A percentile compares a stretch with the other conserved stretches of the same genome.
Evolutionary conservation across 2,113 vertebrate species (phyloP).

Genomic region (Chionodraco myersi): DNA sequence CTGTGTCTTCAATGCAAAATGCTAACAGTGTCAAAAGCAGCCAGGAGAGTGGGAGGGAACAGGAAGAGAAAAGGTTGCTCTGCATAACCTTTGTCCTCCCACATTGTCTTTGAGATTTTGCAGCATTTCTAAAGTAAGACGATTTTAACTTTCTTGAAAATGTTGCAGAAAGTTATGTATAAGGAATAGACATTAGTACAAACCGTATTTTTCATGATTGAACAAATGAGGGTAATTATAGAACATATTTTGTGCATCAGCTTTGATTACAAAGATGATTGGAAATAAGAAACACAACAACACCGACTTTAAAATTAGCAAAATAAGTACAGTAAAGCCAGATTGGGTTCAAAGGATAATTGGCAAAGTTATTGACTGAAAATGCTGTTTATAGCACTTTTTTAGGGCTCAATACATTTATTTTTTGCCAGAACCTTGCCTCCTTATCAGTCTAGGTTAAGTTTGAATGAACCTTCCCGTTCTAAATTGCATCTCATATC

Average conservation of each 20-base stretch:
- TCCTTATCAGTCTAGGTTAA: constrained; percentile 58
- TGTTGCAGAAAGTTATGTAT: not conserved
- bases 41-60: not conserved
- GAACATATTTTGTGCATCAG: not conserved
- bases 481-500: constrained; percentile 40
- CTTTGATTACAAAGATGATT: not conserved
- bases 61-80: constrained; percentile 6
- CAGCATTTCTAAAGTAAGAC: constrained; percentile 10
- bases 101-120: constrained; percentile 41
- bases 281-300: not conserved
- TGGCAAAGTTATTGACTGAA: constrained; percentile 38
- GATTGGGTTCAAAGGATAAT: constrained; percentile 25
- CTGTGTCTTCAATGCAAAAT: constrained; percentile 19
- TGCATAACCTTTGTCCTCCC: constrained; percentile 40
- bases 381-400: constrained; percentile 52
- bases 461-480: constrained; percentile 54
- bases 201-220: not conserved
- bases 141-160: constrained; percentile 6
- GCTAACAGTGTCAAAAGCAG: constrained; percentile 49
- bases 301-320: constrained; percentile 2
- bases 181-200: not conserved
- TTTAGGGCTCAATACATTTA: constrained; percentile 24
- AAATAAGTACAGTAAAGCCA: constrained; percentile 10
- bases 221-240: not conserved
- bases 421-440: constrained; percentile 56